These are phyloP conservation scores for Syrmaticus mikado DNA, from an alignment of 2,113 vertebrate species.

Conservation along the genomic window DNA sequence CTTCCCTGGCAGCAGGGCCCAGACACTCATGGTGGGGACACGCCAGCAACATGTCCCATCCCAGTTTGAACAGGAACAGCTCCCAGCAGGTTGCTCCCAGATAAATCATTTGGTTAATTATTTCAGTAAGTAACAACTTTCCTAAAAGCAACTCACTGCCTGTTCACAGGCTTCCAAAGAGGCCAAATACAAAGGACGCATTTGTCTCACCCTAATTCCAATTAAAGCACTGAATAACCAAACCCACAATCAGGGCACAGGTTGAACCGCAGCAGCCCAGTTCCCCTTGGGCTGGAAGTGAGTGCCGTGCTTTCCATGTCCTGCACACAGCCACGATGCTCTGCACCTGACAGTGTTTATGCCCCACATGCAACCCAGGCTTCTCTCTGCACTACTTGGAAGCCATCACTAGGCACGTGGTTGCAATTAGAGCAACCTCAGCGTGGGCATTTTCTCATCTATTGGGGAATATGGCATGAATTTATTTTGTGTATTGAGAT, in stretches of 20 bases:
- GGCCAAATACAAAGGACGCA: neutral
- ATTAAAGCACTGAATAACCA: neutral
- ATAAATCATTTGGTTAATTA: neutral
- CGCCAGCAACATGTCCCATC: accelerated
- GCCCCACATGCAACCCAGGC: conserved; percentile 2
- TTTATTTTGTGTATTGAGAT: neutral
- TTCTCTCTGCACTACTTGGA: neutral
- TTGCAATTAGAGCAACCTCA: neutral
- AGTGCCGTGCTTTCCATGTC: accelerated
- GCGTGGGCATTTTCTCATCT: neutral
- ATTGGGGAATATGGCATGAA: neutral
- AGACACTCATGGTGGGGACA: accelerated
- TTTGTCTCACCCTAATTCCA: neutral
- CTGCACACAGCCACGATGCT: accelerated
- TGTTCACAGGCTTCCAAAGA: neutral
- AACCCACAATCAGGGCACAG: neutral
- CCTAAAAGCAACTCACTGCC: neutral
- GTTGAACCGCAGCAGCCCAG: neutral
- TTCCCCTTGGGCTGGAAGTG: accelerated
- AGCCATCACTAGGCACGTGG: neutral
- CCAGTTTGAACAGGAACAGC: neutral
- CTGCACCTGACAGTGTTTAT: neutral
- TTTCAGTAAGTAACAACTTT: neutral
- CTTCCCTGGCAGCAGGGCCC: too few species aligned
- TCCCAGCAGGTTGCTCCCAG: neutral